These are phyloP conservation scores for Podargus strigoides DNA, from an alignment of 2,797 vertebrate species.

Conservation along the genomic window DNA sequence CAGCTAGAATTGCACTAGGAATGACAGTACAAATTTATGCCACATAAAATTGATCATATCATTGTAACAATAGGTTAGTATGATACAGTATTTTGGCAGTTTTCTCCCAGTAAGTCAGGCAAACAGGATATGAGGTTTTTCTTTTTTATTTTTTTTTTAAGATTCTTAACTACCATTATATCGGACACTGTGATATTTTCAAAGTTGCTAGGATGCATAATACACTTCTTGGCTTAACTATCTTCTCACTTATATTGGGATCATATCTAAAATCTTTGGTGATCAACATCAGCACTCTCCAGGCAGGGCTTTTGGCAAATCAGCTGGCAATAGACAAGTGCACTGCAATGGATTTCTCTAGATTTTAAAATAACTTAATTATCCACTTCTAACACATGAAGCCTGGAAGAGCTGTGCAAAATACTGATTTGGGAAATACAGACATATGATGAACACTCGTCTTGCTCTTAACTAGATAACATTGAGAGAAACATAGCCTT, in stretches of 20 bases:
- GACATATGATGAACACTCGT: background rate
- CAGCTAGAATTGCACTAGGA: background rate
- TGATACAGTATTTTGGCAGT: background rate
- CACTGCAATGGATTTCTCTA: background rate
- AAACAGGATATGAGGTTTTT: background rate
- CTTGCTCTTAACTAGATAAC: background rate
- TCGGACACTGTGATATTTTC: background rate
- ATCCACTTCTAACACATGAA: background rate
- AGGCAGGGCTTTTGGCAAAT: background rate
- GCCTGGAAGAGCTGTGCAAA: background rate
- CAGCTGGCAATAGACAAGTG: background rate
- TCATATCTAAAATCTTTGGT: background rate
- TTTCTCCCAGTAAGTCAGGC: background rate
- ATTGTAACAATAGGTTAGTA: background rate
- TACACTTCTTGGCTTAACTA: background rate
- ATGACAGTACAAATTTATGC: background rate
- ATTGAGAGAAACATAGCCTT: background rate
- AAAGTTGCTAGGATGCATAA: background rate
- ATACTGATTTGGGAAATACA: background rate
- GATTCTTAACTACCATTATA: background rate
- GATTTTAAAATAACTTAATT: background rate
- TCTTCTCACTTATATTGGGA: background rate
- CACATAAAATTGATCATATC: background rate
- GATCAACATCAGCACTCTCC: background rate
- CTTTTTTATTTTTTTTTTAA: background rate